Evolutionary conservation across 2,888 invertebrate genomes (phyloP), one percentile per base, ranked within the genome.

Genomic region (Panzeria rudis): DNA sequence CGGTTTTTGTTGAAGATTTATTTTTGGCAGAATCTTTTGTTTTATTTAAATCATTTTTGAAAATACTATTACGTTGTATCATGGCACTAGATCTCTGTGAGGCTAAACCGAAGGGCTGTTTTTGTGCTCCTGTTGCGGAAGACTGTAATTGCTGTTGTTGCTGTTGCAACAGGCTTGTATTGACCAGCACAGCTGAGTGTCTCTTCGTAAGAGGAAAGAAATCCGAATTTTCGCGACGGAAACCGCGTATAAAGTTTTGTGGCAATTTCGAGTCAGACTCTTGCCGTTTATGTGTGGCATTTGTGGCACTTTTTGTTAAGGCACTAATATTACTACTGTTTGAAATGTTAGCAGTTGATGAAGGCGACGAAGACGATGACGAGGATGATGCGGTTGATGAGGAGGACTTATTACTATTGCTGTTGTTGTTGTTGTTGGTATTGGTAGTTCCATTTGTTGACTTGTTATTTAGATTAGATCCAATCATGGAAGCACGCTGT

Each of bases 141-240:
- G 88, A 72, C 87, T 88, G 69, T 86, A 89, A 91, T 93, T 83
- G 79, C 86, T 88, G 41, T 73, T 86, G 82, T 84, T 87, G 72
- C 66, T 79, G 83, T 56, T 86, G 86, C 69, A 83, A 73, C 35
- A 81, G 79, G 76, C 84, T 77, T 86, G 88, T 87, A 88, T 88
- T 87, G 87, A 93, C 93, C 88, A 94, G 93, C 89, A 95, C 93
- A 20, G 96, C 97, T 59, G 97, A 97, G 92, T 97, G 96, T 64
- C 97, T 93, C 87, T 96, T 95, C 25, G 95, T 94, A 75, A 96
- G 93, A 11, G 96, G 96, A 90, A 97, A 96, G 89, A 97, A 95
- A 91, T 97, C 97, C 0, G 97, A 97, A 92, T 97, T 96, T 92
- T 97, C 97, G 87, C 97, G 94, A 84, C 97, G 94, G 92, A 97